Percentiles rank a stretch among this genome's conserved stretches.
phyloP scores from a whole-genome alignment of 2,888 invertebrate genomes.

The Drosophila percnosoma region DNA sequence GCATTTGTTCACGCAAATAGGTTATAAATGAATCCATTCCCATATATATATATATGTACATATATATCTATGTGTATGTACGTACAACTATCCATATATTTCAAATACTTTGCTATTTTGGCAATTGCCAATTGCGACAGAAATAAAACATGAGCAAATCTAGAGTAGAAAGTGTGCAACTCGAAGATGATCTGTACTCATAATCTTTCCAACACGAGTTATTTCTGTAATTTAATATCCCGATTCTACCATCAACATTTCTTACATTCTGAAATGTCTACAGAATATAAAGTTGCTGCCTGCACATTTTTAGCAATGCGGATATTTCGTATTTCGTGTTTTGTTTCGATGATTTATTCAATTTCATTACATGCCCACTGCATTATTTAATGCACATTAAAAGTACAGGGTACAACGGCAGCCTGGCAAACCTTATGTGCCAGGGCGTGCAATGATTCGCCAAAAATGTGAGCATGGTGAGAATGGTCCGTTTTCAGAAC shows the following conservation, averaged over 20 bases:
- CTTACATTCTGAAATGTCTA: background rate
- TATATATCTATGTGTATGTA: background rate
- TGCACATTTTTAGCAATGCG: background rate
- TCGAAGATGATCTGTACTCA: background rate
- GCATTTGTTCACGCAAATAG: background rate
- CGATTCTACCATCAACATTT: background rate
- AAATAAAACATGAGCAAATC: constrained; percentile 38
- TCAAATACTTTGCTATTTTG: constrained; percentile 43
- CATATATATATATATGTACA: no score
- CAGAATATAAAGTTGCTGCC: no score
- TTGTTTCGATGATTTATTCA: no score
- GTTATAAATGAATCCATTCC: background rate
- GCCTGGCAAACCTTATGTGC: background rate
- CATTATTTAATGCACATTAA: background rate
- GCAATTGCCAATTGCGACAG: constrained; percentile 56
- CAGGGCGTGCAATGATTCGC: constrained; percentile 13
- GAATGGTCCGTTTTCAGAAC: constrained; percentile 9
- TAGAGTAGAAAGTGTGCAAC: background rate
- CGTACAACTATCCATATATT: constrained; percentile 42
- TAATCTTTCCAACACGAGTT: background rate
- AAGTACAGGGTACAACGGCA: constrained; percentile 1
- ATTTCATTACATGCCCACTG: background rate
- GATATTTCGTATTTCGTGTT: background rate
- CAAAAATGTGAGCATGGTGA: constrained; percentile 10
- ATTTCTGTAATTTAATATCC: background rate